phyloP scores from a whole-genome alignment of 37 sponge, comb jelly and placozoan genomes.

The Crambe crambe region DNA sequence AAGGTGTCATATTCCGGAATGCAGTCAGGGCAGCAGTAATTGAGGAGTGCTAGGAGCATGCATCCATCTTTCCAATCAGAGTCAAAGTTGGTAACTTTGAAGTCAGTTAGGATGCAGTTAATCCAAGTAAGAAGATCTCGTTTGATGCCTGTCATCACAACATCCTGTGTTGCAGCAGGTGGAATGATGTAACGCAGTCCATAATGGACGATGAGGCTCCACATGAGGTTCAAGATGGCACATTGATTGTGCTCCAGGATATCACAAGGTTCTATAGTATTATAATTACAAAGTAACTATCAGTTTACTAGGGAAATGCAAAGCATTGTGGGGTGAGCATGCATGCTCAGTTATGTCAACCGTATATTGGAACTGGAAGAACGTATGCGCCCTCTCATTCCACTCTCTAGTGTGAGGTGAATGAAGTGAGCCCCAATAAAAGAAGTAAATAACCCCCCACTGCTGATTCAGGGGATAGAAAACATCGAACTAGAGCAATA shows the following conservation, averaged over 20 bases:
- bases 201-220: slow-evolving; percentile 71
- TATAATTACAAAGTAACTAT: too few species aligned
- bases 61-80: slow-evolving; percentile 75
- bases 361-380: too few species aligned
- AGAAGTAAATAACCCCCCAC: too few species aligned
- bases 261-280: slow-evolving; percentile 77
- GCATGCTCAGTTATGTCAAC: too few species aligned
- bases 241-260: slow-evolving; percentile 47
- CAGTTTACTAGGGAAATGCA: neutral
- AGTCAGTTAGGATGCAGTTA: slow-evolving; percentile 41
- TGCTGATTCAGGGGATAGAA: too few species aligned
- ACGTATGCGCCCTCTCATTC: too few species aligned
- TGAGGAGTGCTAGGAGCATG: slow-evolving; percentile 51
- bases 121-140: slow-evolving; percentile 61
- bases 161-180: neutral
- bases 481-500: too few species aligned
- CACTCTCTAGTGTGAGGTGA: too few species aligned
- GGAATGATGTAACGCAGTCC: slow-evolving; percentile 15
- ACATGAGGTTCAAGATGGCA: slow-evolving; percentile 54
- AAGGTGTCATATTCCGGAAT: slow-evolving; percentile 39
- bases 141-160: slow-evolving; percentile 11
- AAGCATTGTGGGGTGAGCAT: too few species aligned
- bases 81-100: slow-evolving; percentile 43
- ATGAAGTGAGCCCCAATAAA: too few species aligned
- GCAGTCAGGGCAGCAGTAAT: slow-evolving; percentile 66